These are phyloP conservation scores for Archivesica marissinica DNA, from an alignment of 1,140 invertebrate genomes.

Conservation along the genomic window DNA sequence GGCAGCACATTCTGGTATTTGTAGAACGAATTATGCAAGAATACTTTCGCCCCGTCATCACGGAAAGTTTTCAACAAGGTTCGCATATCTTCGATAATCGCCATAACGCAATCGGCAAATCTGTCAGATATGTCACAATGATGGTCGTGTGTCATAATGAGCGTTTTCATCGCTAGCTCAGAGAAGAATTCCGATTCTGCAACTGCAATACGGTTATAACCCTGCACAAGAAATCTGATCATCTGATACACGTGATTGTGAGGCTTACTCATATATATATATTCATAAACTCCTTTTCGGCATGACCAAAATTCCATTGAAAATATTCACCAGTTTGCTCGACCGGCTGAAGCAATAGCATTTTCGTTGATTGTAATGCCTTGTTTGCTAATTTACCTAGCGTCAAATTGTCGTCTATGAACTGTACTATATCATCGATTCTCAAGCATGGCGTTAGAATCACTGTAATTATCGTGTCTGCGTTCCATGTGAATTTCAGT, in stretches of 20 bases:
- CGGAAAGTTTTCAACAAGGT: constrained; percentile 2
- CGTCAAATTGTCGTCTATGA: not conserved
- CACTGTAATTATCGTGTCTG: constrained; percentile 23
- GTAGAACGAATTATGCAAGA: constrained; percentile 45
- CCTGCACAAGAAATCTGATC: constrained; percentile 40
- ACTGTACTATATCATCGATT: not conserved
- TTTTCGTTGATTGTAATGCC: not conserved
- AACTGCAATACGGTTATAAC: constrained; percentile 2
- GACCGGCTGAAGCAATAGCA: constrained; percentile 12
- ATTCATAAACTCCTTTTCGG: constrained; percentile 26
- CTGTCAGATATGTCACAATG: constrained; percentile 10
- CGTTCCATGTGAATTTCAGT: constrained; percentile 49
- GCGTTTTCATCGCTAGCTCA: constrained; percentile 26
- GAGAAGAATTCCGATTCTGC: constrained; percentile 42
- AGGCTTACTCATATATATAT: not conserved
- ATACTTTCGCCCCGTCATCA: not conserved
- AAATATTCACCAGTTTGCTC: constrained; percentile 11
- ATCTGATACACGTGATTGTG: constrained; percentile 37
- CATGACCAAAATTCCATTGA: constrained; percentile 34
- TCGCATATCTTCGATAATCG: constrained; percentile 42
- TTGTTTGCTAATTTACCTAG: not conserved
- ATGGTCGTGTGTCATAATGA: constrained; percentile 27
- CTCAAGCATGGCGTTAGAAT: constrained; percentile 33
- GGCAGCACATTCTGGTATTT: constrained; percentile 16
- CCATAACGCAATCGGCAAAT: constrained; percentile 54